Evolutionary conservation across 2,888 invertebrate species (phyloP).

Genomic region (Zeuzera pyrina): DNA sequence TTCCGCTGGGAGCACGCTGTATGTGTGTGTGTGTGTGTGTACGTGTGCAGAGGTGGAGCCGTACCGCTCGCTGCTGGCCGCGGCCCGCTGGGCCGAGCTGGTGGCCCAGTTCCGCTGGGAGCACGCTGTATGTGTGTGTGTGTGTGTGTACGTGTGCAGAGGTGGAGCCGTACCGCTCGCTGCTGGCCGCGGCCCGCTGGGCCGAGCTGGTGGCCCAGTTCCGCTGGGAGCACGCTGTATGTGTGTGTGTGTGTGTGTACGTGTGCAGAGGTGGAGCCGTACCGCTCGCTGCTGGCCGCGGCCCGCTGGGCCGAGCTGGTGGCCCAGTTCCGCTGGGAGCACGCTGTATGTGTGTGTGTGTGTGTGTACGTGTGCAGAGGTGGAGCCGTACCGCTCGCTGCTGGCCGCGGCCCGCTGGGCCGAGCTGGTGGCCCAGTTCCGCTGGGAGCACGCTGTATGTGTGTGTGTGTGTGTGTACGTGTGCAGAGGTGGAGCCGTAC

Average conservation of each 20-base stretch:
- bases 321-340: conserved; percentile 93
- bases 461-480: background rate
- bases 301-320: conserved; percentile 88
- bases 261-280: conserved; percentile 76
- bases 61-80: conserved; percentile 78
- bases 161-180: conserved; percentile 79
- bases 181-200: conserved; percentile 83
- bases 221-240: conserved; percentile 94
- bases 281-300: conserved; percentile 77
- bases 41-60: conserved; percentile 73
- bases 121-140: too few relatives aligned
- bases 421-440: conserved; percentile 89
- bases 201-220: conserved; percentile 89
- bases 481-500: conserved; percentile 78
- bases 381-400: conserved; percentile 80
- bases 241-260: background rate
- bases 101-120: conserved; percentile 94
- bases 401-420: conserved; percentile 84
- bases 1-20: conserved; percentile 97
- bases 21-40: background rate
- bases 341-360: too few relatives aligned
- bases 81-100: conserved; percentile 85
- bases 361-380: conserved; percentile 40
- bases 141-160: conserved; percentile 34
- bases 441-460: conserved; percentile 96